A percentile compares a stretch with the other conserved stretches of the same genome.
Evolutionary conservation across 2,797 vertebrate species (phyloP).

Genomic region (Enteromius radiatus): DNA sequence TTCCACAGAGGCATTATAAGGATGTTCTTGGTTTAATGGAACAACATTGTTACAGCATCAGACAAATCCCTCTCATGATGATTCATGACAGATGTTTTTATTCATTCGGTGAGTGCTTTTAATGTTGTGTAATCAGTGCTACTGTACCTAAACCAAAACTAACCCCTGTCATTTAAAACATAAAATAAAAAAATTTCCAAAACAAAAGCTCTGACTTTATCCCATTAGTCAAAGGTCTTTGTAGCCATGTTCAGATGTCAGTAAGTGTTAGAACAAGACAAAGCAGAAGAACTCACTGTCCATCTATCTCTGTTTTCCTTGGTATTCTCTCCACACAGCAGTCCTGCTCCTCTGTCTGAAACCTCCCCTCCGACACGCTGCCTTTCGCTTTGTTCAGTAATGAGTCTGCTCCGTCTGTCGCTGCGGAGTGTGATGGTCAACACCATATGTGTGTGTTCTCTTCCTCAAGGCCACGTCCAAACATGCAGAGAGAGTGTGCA

Average conservation of each 20-base stretch:
- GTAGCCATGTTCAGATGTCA: background rate
- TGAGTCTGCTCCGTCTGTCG: constrained; percentile 63
- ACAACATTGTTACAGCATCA: constrained; percentile 53
- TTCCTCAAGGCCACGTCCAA: constrained; percentile 64
- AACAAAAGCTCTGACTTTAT: background rate
- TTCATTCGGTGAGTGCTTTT: constrained; percentile 32
- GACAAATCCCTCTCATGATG: constrained; percentile 50
- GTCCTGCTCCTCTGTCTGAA: constrained; percentile 8
- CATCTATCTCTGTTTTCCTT: background rate
- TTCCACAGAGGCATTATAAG: constrained; percentile 54
- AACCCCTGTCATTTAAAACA: background rate
- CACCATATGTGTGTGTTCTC: constrained; percentile 64
- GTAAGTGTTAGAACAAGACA: background rate
- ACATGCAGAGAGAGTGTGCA: constrained; percentile 32
- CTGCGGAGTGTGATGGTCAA: constrained; percentile 68
- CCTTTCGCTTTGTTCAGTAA: constrained; percentile 37
- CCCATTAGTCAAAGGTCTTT: background rate
- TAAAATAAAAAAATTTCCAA: background rate
- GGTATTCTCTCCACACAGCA: constrained; percentile 1
- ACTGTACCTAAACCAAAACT: constrained; percentile 9
- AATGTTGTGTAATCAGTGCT: constrained; percentile 35
- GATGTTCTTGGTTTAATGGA: constrained; percentile 58
- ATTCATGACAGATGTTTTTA: constrained; percentile 51
- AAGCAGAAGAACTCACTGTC: background rate
- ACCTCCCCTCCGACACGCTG: background rate